phyloP scores from a whole-genome alignment of 92 coral and sea anemone species.

The Umimayanthus kanabou region DNA sequence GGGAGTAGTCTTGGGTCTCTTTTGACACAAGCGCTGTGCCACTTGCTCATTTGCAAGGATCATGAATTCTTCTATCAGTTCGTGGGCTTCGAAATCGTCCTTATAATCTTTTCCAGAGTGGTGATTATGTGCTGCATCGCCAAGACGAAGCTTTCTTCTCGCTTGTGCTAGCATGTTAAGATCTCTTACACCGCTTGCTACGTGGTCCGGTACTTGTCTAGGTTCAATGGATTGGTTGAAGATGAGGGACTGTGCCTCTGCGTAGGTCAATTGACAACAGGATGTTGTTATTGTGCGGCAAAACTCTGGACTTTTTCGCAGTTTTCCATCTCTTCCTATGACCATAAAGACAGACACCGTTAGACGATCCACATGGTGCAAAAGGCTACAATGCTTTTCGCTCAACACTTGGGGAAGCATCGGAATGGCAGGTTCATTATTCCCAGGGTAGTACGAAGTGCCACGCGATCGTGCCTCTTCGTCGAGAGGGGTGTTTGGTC shows the following conservation, averaged over 20 bases:
- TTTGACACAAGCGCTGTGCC: constrained; percentile 40
- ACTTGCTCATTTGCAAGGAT: constrained; percentile 57
- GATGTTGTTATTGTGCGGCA: constrained; percentile 56
- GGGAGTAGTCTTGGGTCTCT: constrained; percentile 42
- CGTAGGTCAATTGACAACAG: constrained; percentile 54
- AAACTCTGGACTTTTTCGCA: constrained; percentile 24
- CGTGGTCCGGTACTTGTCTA: neutral
- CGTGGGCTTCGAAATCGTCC: constrained; percentile 64
- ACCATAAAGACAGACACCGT: constrained; percentile 48
- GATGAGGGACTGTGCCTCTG: constrained; percentile 57
- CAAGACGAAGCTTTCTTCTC: constrained; percentile 49
- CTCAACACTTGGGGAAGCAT: constrained; percentile 70
- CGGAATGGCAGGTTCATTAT: constrained; percentile 48
- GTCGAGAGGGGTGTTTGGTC: constrained; percentile 53
- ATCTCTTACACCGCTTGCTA: constrained; percentile 31
- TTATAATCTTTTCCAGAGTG: constrained; percentile 41
- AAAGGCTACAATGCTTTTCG: constrained; percentile 62
- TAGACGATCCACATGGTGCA: constrained; percentile 57
- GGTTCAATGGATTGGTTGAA: neutral
- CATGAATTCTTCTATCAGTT: constrained; percentile 68
- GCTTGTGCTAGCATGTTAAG: constrained; percentile 44
- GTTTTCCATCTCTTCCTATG: constrained; percentile 40
- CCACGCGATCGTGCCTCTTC: constrained; percentile 58
- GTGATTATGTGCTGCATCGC: constrained; percentile 44
- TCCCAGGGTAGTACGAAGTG: constrained; percentile 65